Evolutionary conservation across 2,888 invertebrate genomes (phyloP).

Genomic region (Andrena marginata): DNA sequence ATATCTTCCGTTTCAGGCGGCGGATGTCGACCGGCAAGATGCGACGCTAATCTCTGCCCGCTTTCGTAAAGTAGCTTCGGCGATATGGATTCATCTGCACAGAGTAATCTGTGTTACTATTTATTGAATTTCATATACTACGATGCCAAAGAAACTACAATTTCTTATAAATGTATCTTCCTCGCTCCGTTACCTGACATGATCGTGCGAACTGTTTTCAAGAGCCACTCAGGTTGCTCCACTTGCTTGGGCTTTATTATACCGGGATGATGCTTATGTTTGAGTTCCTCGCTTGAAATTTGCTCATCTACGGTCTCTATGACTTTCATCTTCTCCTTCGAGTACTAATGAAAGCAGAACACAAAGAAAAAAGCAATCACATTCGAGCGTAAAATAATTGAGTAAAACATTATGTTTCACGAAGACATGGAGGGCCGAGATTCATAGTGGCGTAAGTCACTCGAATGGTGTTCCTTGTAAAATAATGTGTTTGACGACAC

Average conservation of each 20-base stretch:
- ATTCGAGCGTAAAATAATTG: too few relatives aligned
- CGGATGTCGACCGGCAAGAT: constrained; percentile 88
- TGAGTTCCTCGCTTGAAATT: constrained; percentile 86
- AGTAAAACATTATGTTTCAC: too few relatives aligned
- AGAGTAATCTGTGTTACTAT: not conserved
- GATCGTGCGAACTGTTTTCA: constrained; percentile 86
- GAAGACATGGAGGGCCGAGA: too few relatives aligned
- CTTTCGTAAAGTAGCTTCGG: constrained; percentile 86
- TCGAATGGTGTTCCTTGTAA: too few relatives aligned
- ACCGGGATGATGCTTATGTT: constrained; percentile 92
- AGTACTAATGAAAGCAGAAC: constrained; percentile 70
- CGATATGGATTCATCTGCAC: constrained; percentile 73
- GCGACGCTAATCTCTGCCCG: constrained; percentile 86
- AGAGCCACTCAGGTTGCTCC: constrained; percentile 88
- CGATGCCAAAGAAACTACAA: too few relatives aligned
- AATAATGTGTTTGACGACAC: too few relatives aligned
- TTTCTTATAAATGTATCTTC: not conserved
- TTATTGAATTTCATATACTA: not conserved
- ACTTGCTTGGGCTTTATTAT: constrained; percentile 86
- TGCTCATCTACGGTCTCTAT: constrained; percentile 86
- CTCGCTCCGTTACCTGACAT: constrained; percentile 83
- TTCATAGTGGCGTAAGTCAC: too few relatives aligned
- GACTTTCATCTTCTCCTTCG: constrained; percentile 84
- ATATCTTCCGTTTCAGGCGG: constrained; percentile 88
- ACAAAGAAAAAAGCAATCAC: not conserved